Conservation (phyloP, 2,797 vertebrate species). For the Macrochelys suwanniensis region DNA sequence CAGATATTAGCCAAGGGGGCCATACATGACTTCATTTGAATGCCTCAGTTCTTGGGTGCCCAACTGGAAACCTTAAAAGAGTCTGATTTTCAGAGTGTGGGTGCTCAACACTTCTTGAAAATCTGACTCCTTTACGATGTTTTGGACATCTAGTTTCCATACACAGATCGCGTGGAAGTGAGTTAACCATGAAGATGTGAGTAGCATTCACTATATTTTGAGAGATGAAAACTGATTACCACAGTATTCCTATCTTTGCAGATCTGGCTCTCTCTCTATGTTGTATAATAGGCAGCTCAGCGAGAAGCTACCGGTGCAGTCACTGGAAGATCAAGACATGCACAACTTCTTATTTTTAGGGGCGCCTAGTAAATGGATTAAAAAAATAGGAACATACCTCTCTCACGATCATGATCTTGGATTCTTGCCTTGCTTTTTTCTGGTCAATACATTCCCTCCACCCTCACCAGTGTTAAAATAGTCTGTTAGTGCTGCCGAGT, state of each 20-base stretch:
- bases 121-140: background rate
- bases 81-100: background rate
- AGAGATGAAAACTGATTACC: background rate
- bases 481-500: background rate
- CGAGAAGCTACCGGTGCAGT: fast-evolving
- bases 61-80: background rate
- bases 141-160: background rate
- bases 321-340: background rate
- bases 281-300: background rate
- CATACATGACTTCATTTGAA: background rate
- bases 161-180: background rate
- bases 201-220: fast-evolving
- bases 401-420: fast-evolving
- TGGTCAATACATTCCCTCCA: background rate
- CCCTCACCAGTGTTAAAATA: background rate
- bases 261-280: background rate
- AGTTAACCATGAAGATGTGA: background rate
- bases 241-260: background rate
- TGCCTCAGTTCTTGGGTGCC: constrained; percentile 14
- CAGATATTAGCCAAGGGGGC: background rate
- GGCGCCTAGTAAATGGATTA: background rate
- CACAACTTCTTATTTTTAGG: background rate
- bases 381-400: background rate
- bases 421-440: background rate
- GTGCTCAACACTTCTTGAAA: background rate